Evolutionary conservation across 2,888 invertebrate species (phyloP).

Genomic region (Drosophila ustulata): DNA sequence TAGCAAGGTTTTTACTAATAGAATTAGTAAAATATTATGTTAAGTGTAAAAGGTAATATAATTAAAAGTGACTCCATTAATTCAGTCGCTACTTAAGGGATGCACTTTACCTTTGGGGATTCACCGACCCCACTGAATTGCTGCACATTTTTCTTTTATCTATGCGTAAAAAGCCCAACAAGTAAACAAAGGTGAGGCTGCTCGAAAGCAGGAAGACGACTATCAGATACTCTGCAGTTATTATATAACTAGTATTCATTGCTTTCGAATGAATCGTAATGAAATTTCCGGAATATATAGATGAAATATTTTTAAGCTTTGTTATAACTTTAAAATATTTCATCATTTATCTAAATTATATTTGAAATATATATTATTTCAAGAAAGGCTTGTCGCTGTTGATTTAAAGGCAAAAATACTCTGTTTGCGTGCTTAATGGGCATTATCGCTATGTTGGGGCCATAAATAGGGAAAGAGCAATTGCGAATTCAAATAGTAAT

Average conservation of each 20-base stretch:
- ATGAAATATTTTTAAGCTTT: too few relatives aligned
- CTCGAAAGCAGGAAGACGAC: background rate
- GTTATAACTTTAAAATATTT: too few relatives aligned
- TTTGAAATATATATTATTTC: too few relatives aligned
- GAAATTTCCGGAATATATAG: background rate
- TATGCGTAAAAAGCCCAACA: slow-evolving; percentile 15
- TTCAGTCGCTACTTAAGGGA: slow-evolving; percentile 6
- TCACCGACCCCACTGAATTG: slow-evolving; percentile 10
- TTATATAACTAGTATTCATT: background rate
- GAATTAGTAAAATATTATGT: background rate
- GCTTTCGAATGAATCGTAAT: background rate
- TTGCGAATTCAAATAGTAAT: slow-evolving; percentile 67
- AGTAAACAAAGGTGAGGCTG: slow-evolving; percentile 15
- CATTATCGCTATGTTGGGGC: slow-evolving; percentile 30
- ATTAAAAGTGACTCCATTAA: slow-evolving; percentile 28
- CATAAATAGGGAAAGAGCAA: slow-evolving; percentile 69
- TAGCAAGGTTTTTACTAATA: background rate
- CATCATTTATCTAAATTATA: too few relatives aligned
- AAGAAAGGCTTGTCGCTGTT: background rate
- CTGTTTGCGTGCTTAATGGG: slow-evolving; percentile 8
- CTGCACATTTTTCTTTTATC: slow-evolving; percentile 46
- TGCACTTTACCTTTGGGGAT: slow-evolving; percentile 8
- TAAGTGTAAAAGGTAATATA: background rate
- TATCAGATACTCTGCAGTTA: background rate
- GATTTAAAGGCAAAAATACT: background rate